Percentiles rank a stretch among this genome's conserved stretches.
Evolutionary conservation across 2,797 vertebrate species (phyloP).

Genomic region (Coendou prehensilis): DNA sequence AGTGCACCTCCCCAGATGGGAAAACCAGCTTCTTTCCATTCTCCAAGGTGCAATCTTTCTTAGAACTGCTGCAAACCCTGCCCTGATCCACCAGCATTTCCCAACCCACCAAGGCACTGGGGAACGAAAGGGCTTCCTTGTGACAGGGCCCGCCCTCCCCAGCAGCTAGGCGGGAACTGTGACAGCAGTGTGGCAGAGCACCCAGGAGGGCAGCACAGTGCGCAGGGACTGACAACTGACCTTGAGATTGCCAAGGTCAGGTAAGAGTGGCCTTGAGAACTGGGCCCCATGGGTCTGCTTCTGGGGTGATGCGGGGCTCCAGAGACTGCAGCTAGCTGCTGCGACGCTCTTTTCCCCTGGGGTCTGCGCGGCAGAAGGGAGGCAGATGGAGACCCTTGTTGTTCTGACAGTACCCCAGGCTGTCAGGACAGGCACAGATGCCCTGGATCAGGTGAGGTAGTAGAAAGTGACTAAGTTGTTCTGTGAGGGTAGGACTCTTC

Average conservation of each 20-base stretch:
- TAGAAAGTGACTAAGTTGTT: background rate
- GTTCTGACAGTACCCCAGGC: background rate
- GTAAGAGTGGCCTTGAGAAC: background rate
- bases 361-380: background rate
- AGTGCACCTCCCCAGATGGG: rapidly evolving
- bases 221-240: background rate
- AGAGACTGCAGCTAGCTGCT: rapidly evolving
- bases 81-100: background rate
- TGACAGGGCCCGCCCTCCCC: background rate
- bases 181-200: background rate
- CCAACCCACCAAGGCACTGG: background rate
- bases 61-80: background rate
- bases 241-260: background rate
- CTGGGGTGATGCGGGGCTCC: background rate
- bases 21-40: background rate
- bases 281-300: background rate
- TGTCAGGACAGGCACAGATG: background rate
- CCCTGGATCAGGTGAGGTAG: background rate
- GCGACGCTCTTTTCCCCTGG: background rate
- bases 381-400: background rate
- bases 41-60: background rate
- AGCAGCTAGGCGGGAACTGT: background rate
- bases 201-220: background rate
- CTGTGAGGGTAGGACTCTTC: background rate
- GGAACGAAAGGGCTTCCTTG: background rate